Evolutionary conservation across 1,140 invertebrate genomes (phyloP).

Genomic region (Sesamia nonagrioides): DNA sequence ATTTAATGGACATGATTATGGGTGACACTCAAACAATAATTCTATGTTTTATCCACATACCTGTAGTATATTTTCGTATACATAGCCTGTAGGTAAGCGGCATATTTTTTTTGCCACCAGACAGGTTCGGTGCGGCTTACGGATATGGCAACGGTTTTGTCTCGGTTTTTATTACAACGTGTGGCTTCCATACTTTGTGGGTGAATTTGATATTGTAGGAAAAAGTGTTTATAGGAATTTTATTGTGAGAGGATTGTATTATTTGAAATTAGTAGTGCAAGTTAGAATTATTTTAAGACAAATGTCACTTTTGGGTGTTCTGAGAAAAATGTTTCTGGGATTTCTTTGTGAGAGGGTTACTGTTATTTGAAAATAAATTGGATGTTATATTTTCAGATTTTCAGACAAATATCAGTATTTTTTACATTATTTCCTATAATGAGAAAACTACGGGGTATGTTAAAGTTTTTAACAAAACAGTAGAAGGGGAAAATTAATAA

Average conservation of each 20-base stretch:
- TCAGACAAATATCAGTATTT: too few species aligned
- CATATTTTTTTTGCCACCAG: conserved; percentile 44
- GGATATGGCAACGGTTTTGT: conserved; percentile 37
- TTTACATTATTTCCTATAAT: too few species aligned
- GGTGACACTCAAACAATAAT: conserved; percentile 55
- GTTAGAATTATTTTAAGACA: too few species aligned
- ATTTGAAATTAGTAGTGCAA: too few species aligned
- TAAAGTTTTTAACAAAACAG: background rate
- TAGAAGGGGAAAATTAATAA: conserved; percentile 20
- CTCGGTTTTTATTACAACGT: conserved; percentile 9
- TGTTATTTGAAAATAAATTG: too few species aligned
- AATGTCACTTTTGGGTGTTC: too few species aligned
- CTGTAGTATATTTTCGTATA: conserved; percentile 53
- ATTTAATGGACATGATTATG: conserved; percentile 44
- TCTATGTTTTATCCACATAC: conserved; percentile 56
- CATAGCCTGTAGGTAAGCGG: conserved; percentile 52
- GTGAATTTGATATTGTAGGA: too few species aligned
- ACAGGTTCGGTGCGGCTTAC: conserved; percentile 52
- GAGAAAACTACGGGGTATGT: background rate
- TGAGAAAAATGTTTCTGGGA: too few species aligned
- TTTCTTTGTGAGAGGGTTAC: too few species aligned
- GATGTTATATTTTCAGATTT: too few species aligned
- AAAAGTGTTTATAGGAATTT: too few species aligned
- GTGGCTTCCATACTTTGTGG: conserved; percentile 48
- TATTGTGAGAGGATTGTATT: too few species aligned